Evolutionary conservation across 2,888 invertebrate genomes (phyloP), one percentile per base, ranked within the genome.

Genomic region (Nymphalis polychloros): DNA sequence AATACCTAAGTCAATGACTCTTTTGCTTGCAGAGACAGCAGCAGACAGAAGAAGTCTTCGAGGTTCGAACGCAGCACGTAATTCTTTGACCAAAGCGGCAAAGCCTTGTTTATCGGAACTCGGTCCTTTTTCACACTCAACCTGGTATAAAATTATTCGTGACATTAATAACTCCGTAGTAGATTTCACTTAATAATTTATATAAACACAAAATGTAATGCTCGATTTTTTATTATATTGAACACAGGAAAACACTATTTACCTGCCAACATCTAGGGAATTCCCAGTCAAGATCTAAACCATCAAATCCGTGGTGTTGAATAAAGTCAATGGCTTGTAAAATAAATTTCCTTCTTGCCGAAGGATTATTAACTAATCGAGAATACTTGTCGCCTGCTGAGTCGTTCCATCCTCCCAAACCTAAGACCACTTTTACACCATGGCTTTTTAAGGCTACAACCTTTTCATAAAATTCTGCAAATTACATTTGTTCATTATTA

Each of bases 331-430:
- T 75, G 0, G 96, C 96, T 76, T 97, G 95, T 0, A 94, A 90
- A 19, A 97, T 94, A 79, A 98, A 98, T 73, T 94, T 94, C 41
- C 94, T 91, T 67, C 97, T 93, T 0, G 96, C 94, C 0, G 94
- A 88, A 0, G 95, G 93, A 79, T 94, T 96, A 83, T 96, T 96
- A 0, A 97, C 97, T 47, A 98, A 89, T 55, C 95, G 94, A 1
- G 97, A 96, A 86, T 98, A 98, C 81, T 98, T 98, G 83, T 97
- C 96, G 5, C 97, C 97, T 0, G 96, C 96, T 0, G 97, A 98
- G 87, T 98, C 98, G 81, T 97, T 98, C 98, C 98, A 98, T 0
- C 98, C 98, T 8, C 98, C 98, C 69, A 98, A 94, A 0, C 98
- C 98, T 2, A 98, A 93, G 0, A 97, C 92, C 0, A 97, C 96